Percentiles rank a stretch among this genome's conserved stretches.
Evolutionary conservation across 2,888 invertebrate genomes (phyloP).

Genomic region (Drosophila kambysellisi): DNA sequence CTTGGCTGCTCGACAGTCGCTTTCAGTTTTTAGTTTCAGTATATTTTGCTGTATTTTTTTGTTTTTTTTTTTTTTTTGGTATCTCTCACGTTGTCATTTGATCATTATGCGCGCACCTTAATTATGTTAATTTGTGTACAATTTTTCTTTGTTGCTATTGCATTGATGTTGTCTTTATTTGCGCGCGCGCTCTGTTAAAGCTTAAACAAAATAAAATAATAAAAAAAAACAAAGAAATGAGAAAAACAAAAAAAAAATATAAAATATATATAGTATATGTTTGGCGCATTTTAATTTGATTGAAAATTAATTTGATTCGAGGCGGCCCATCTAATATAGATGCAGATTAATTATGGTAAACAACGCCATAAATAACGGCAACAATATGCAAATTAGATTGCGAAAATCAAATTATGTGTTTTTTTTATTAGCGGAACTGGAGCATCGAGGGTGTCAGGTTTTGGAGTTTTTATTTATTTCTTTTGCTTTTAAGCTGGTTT

Average conservation of each 20-base stretch:
- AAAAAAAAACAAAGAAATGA: conserved; percentile 10
- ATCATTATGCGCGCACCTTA: conserved; percentile 63
- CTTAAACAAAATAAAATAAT: conserved; percentile 19
- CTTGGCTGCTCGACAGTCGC: conserved; percentile 25
- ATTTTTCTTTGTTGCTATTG: conserved; percentile 27
- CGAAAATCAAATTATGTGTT: conserved; percentile 40
- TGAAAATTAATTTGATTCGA: conserved; percentile 65
- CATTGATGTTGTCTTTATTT: conserved; percentile 29
- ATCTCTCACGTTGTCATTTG: conserved; percentile 59
- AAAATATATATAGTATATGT: background rate
- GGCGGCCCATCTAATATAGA: conserved; percentile 20
- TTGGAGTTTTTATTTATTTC: background rate
- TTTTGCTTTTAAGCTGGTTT: background rate
- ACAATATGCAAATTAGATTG: conserved; percentile 63
- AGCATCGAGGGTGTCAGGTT: conserved; percentile 23
- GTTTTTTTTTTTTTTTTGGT: conserved; percentile 17
- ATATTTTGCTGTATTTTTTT: background rate
- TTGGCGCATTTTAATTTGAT: conserved; percentile 58
- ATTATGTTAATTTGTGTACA: conserved; percentile 67
- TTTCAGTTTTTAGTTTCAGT: conserved; percentile 29
- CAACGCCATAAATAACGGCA: conserved; percentile 41
- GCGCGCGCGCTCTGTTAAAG: conserved; percentile 50
- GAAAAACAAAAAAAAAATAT: conserved; percentile 20
- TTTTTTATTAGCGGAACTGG: conserved; percentile 28
- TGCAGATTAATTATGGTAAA: conserved; percentile 36